Base-by-base conservation (phyloP, 2,888 invertebrate genomes). In the Troides oblongomaculatus region DNA sequence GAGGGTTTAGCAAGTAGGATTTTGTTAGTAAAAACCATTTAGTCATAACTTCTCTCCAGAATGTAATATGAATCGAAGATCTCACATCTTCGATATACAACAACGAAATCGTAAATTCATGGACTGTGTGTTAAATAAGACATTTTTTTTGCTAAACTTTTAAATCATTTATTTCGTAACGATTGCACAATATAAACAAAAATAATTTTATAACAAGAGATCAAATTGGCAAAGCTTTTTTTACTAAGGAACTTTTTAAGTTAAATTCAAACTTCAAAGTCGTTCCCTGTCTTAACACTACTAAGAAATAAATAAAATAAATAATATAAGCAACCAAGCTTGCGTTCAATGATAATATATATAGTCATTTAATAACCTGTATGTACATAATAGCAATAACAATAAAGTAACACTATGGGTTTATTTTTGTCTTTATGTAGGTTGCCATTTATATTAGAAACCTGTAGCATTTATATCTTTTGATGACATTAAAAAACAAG, bases 141-240 rank as follows among this genome's bases (percentile, higher is more conserved):
- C 46, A 14, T 46, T 46, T 14, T 30, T 46, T 14, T 0, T 46
- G 46, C 14, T 14, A 46, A 14, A 46, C 18, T 53, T n/a, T n/a
- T 53, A 53, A 39, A 23, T 59, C 10, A 50, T 66, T 69, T 62
- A 70, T 70, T 70, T 25, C 30, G 50, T 62, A 66, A 70, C 62
- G 62, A 53, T 70, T 62, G 7, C 59, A 70, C 43, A 58, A 58
- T 50, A 66, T 66, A 39, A 62, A 65, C 58, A 23, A 58, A 62
- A 46, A 69, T 58, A 66, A 58, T 58, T 53, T 53, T 12, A 66
- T 63, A 58, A 36, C 53, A 66, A 43, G 70, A 70, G 70, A 70
- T 70, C 70, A 70, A 63, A 62, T 66, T 59, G 62, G 53, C 50
- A 30, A 63, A 63, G 59, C 23, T 57, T 36, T 46, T 39, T 59